A percentile compares a stretch with the other conserved stretches of the same genome.
phyloP scores from a whole-genome alignment of 2,797 vertebrate species.

The Calcarius lapponicus region DNA sequence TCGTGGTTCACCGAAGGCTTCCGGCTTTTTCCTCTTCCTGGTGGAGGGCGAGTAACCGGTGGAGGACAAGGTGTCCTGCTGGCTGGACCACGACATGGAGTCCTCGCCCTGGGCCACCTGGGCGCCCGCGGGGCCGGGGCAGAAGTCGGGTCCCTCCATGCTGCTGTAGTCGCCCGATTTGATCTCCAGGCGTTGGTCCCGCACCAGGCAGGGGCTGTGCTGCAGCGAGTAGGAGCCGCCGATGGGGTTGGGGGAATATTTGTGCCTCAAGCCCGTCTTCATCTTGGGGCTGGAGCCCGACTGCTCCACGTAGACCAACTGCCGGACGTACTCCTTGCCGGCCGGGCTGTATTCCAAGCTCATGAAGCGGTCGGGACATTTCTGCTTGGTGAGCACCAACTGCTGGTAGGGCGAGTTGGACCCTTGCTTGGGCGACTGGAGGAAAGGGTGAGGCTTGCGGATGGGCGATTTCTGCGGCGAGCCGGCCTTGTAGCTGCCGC shows the following conservation, averaged over 20 bases:
- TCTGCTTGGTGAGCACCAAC: constrained; percentile 92
- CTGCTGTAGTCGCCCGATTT: constrained; percentile 85
- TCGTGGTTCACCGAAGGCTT: constrained; percentile 88
- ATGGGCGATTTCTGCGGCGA: constrained; percentile 83
- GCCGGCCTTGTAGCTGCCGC: constrained; percentile 76
- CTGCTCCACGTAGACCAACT: constrained; percentile 95
- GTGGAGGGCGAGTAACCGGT: constrained; percentile 84
- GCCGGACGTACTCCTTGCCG: constrained; percentile 91
- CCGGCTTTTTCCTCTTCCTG: constrained; percentile 91
- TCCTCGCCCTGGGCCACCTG: constrained; percentile 80
- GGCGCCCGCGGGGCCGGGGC: constrained; percentile 26
- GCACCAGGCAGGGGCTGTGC: constrained; percentile 87
- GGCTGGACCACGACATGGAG: constrained; percentile 88
- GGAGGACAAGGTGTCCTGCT: constrained; percentile 87
- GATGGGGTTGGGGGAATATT: constrained; percentile 79
- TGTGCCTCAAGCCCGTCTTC: constrained; percentile 84
- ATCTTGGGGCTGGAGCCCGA: constrained; percentile 90
- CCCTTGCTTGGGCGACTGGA: constrained; percentile 87
- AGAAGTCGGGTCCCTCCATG: constrained; percentile 82
- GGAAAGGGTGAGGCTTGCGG: constrained; percentile 84
- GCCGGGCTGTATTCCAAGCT: constrained; percentile 86
- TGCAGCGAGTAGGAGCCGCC: constrained; percentile 90
- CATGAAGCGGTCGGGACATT: constrained; percentile 87
- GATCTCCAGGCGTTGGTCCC: constrained; percentile 84
- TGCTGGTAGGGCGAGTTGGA: constrained; percentile 91